Conservation (phyloP, 2,797 vertebrate species). For the Hirundo rustica region DNA sequence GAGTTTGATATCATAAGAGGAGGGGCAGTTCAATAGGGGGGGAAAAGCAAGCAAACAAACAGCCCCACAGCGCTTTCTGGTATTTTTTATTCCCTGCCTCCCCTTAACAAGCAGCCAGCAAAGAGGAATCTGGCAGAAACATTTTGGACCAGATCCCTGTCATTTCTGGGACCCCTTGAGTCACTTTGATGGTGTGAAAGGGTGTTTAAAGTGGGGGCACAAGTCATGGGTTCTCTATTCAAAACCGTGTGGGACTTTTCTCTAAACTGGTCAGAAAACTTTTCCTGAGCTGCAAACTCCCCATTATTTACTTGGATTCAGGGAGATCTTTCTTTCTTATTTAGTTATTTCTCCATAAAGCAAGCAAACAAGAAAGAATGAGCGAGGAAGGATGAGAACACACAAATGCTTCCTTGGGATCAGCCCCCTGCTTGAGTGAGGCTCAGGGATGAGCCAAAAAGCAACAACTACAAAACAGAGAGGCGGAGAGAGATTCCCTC, state of each 20-base stretch:
- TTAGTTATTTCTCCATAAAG: not conserved
- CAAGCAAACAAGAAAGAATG: not conserved
- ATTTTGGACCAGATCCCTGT: not conserved
- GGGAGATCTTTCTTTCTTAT: not conserved
- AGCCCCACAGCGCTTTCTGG: not conserved
- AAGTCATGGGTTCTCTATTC: not conserved
- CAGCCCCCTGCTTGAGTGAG: not conserved
- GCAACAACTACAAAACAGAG: not conserved
- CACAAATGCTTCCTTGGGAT: not conserved
- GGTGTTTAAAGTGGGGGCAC: not conserved
- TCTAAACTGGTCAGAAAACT: not conserved
- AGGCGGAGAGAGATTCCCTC: not conserved
- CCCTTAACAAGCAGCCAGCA: not conserved
- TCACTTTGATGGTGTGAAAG: not conserved
- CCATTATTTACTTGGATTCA: not conserved
- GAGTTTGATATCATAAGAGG: not conserved
- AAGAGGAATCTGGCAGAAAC: not conserved
- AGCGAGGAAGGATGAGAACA: not conserved
- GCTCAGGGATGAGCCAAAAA: not conserved
- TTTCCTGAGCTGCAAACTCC: not conserved
- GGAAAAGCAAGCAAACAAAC: not conserved
- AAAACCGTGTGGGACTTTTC: not conserved
- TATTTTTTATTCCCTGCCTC: not conserved
- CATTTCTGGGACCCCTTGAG: not conserved
- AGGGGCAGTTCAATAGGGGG: not conserved